phyloP scores from a whole-genome alignment of 2,113 vertebrate species.

The Columba livia region DNA sequence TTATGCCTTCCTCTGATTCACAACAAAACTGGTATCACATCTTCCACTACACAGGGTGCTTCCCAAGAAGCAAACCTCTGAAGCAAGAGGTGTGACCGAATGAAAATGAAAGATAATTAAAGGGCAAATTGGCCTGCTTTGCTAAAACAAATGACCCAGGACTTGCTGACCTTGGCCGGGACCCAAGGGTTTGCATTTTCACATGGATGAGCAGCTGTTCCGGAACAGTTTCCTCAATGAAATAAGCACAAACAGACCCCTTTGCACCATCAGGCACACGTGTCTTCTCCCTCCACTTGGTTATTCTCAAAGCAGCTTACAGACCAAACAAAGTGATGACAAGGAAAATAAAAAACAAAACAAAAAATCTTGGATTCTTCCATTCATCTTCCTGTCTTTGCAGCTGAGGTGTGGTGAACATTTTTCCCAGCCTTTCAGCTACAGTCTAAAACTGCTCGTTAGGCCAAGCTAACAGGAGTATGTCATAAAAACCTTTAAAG shows the following conservation, averaged over 20 bases:
- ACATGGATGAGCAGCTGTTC: conserved; percentile 62
- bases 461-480: background rate
- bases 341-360: background rate
- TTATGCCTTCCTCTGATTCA: background rate
- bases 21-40: background rate
- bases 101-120: conserved; percentile 45
- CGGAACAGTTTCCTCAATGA: conserved; percentile 59
- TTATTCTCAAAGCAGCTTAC: background rate
- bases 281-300: conserved; percentile 12
- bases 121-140: conserved; percentile 48
- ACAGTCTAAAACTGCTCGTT: background rate
- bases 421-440: background rate
- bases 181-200: conserved; percentile 60
- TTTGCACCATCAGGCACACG: background rate
- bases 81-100: conserved; percentile 16
- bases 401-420: background rate
- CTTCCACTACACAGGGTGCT: rapidly evolving
- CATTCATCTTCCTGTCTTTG: background rate
- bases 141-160: conserved; percentile 61
- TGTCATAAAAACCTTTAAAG: background rate
- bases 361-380: background rate
- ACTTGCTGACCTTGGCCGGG: conserved; percentile 52
- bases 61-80: background rate
- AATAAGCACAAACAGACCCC: conserved; percentile 55
- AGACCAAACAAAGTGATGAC: conserved; percentile 15